Percentiles rank a stretch among this genome's conserved stretches.
These are phyloP conservation scores for Enteromius anoplus DNA, from an alignment of 2,797 vertebrate genomes.

Conservation along the genomic window DNA sequence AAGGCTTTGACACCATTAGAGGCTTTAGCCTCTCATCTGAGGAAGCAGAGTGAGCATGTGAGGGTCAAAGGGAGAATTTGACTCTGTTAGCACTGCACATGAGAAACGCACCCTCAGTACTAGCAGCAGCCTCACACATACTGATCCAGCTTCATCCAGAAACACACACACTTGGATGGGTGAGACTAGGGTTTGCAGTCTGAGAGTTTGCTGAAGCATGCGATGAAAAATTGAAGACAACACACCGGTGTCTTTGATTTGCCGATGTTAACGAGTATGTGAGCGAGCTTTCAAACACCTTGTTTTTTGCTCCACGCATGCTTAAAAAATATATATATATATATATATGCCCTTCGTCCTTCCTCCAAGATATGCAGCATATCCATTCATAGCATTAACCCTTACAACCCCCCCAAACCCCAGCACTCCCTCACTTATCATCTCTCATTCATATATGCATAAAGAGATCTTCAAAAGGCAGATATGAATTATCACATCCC, in stretches of 20 bases:
- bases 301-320: neutral
- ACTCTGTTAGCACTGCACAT: neutral
- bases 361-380: conserved; percentile 20
- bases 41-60: neutral
- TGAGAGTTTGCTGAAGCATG: neutral
- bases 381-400: conserved; percentile 2
- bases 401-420: neutral
- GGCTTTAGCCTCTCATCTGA: neutral
- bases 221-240: neutral
- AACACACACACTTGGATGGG: neutral
- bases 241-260: conserved; percentile 16
- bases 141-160: conserved; percentile 3
- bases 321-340: too few relatives aligned
- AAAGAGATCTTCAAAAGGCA: conserved; percentile 53
- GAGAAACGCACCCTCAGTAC: neutral
- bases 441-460: conserved; percentile 55
- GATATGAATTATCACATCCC: conserved; percentile 62
- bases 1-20: conserved; percentile 10
- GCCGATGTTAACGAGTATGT: neutral
- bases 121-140: neutral
- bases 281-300: neutral
- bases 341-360: neutral
- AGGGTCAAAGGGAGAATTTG: neutral
- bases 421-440: neutral
- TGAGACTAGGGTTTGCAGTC: neutral